Base-by-base conservation (phyloP, 2,888 invertebrate genomes). In the Apoda limacodes region DNA sequence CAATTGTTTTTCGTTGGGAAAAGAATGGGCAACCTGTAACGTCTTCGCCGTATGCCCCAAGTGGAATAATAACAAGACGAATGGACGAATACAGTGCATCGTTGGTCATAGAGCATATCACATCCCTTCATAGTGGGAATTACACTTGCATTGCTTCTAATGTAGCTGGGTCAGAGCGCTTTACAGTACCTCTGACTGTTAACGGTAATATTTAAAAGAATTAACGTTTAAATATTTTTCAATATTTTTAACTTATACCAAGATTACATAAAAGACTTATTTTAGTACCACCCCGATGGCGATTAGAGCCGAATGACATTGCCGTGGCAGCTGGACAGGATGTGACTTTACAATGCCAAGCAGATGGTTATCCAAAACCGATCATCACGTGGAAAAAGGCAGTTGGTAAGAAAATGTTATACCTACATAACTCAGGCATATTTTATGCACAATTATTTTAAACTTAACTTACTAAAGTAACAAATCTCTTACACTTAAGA, bases 91-190 rank as follows among this genome's bases (percentile, higher is more conserved):
- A 93, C 67, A 90, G 93, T 26, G 89, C 92, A 22, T 89, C 90
- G 28, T 82, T 94, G 46, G 89, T 93, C 49, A 93, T 94, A 50
- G 93, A 94, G 57, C 88, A 89, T 61, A 90, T 94, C 40, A 88
- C 88, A 32, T 92, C 93, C 15, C 84, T 88, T 29, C 93, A 94
- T 63, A 92, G 89, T 50, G 94, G 95, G 55, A 94, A 93, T 71
- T 93, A 93, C 61, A 93, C 93, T n/a, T 95, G 95, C 67, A 88
- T 92, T 30, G 93, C 93, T n/a, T 87, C 88, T 27, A 95, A 95
- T 71, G 85, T 92, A 13, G 94, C 94, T 9, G 93, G 92, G 7
- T 84, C 85, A 3, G 91, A 91, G 52, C 82, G 85, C 39, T 90
- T 88, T 52, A 88, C 89, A 5, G 89, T 92, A 32, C 90, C 90